Evolutionary conservation across 1,140 invertebrate species (phyloP).

Genomic region (Druon quercuslanigerum): DNA sequence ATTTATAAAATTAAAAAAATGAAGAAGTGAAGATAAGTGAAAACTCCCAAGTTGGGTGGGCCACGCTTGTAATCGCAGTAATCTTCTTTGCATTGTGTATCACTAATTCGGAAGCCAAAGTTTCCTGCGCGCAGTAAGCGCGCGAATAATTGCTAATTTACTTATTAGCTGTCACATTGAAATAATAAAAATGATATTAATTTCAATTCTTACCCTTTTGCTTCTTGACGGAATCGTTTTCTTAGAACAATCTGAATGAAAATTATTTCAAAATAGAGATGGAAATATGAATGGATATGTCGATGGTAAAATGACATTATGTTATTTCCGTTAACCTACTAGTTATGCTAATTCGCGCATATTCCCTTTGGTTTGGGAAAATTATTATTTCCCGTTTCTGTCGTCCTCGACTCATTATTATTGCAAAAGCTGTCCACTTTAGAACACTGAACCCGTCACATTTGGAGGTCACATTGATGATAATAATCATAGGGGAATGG

Average conservation of each 20-base stretch:
- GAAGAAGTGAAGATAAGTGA: too few species aligned
- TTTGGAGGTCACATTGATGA: conserved; percentile 80
- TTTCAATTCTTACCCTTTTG: too few species aligned
- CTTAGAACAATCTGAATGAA: neutral
- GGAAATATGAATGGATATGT: neutral
- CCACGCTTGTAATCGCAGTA: too few species aligned
- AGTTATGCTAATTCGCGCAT: conserved; percentile 25
- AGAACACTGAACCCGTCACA: conserved; percentile 84
- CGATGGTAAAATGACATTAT: neutral
- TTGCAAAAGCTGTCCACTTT: conserved; percentile 86
- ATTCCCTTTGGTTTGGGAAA: conserved; percentile 23
- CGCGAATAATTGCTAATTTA: too few species aligned
- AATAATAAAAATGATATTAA: too few species aligned
- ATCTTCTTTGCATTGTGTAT: too few species aligned
- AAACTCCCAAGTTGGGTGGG: too few species aligned
- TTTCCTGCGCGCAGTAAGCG: too few species aligned
- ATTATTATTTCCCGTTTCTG: conserved; percentile 13
- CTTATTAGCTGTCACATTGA: too few species aligned
- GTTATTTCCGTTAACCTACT: conserved; percentile 13
- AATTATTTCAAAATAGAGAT: neutral
- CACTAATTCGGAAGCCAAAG: too few species aligned
- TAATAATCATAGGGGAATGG: conserved; percentile 85
- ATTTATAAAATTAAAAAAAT: too few species aligned
- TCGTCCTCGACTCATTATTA: conserved; percentile 31
- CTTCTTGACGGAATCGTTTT: too few species aligned